Base-by-base conservation (phyloP, 2,888 invertebrate species). In the Drosophila eohydei region DNA sequence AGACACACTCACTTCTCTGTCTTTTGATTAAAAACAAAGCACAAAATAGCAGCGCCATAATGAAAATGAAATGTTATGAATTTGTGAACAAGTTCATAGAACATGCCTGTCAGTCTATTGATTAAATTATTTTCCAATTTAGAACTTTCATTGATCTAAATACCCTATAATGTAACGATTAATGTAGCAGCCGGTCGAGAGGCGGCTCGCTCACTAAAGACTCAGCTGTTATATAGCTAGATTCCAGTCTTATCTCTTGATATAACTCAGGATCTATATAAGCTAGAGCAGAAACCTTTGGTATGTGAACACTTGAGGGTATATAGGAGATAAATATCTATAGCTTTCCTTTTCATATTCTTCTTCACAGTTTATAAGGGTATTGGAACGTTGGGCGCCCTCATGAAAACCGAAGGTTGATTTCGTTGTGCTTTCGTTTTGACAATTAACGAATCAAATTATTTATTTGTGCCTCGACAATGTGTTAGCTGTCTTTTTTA, bases 41-140 rank as follows among this genome's bases (percentile, higher is more conserved):
- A 55, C 48, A 16, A 62, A 56, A 48, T 30, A 30, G n/a, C n/a
- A 46, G 59, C 48, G 63, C 38, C 30, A 40, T 68, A 70, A 77
- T 61, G 59, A 74, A 63, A 66, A 46, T 58, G 51, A 58, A 16
- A 26, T 32, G 44, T 59, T 62, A 65, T 59, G 60, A 77, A 77
- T 70, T 66, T 63, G 61, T 70, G 61, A 57, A 63, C 46, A 70
- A 57, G 68, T 50, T 56, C 52, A 54, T 41, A 34, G 55, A 36
- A 41, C 60, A 50, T 41, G 69, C 56, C 59, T 58, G 63, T 52
- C 48, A 43, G 50, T 56, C 54, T 57, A 65, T 78, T 69, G 81
- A 87, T 83, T 83, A 81, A 77, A 88, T 82, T 85, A 82, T 80
- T 71, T 88, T 80, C 73, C 70, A 85, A 74, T 85, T 80, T 79